phyloP scores from a whole-genome alignment of 1,140 invertebrate species.

The Meloidogyne hapla region DNA sequence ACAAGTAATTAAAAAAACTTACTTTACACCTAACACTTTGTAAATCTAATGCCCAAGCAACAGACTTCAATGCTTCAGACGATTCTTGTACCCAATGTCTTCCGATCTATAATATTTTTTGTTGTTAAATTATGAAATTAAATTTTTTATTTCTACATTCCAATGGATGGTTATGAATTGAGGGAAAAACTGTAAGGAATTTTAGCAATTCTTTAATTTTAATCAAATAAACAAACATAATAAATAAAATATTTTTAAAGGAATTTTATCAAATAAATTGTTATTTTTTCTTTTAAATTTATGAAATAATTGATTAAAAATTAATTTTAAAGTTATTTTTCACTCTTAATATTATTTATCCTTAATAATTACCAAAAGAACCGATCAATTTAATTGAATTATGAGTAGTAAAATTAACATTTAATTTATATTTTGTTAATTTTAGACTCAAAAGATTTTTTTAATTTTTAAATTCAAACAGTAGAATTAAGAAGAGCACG shows the following conservation, averaged over 20 bases:
- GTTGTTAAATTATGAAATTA: not conserved
- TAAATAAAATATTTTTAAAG: not conserved
- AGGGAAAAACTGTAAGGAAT: conserved; percentile 6
- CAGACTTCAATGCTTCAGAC: conserved; percentile 29
- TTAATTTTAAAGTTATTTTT: too few relatives aligned
- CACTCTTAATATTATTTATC: too few relatives aligned
- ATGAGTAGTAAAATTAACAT: too few relatives aligned
- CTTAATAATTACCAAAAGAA: too few relatives aligned
- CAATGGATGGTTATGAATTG: not conserved
- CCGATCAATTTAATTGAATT: too few relatives aligned
- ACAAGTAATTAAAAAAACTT: conserved; percentile 5
- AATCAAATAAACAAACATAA: not conserved
- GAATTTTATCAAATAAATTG: not conserved
- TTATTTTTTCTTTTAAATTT: too few relatives aligned
- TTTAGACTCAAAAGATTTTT: too few relatives aligned
- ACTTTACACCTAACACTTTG: conserved; percentile 51
- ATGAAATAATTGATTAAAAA: too few relatives aligned
- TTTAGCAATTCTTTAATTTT: not conserved
- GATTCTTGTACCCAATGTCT: conserved; percentile 45
- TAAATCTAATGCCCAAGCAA: conserved; percentile 47
- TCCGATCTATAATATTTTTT: conserved; percentile 39
- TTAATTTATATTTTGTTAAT: too few relatives aligned
- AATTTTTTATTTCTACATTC: not conserved
- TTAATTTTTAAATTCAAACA: conserved; percentile 29
- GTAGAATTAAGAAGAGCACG: conserved; percentile 53